Evolutionary conservation across 2,113 vertebrate species (phyloP), one percentile per base, ranked within the genome.

Genomic region (Tachuris rubrigastra): DNA sequence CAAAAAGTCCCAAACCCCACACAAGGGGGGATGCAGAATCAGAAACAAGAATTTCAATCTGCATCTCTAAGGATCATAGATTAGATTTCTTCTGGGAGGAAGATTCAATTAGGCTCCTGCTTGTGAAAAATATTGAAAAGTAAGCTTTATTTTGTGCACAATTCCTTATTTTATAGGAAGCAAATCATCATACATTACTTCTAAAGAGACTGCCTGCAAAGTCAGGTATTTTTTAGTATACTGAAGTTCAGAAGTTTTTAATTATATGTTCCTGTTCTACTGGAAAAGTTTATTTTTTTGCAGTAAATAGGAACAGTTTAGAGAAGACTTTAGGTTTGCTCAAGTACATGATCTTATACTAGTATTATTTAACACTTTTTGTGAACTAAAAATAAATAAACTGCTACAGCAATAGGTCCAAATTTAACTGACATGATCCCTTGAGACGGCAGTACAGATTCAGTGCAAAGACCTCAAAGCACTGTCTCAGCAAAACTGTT

Each of bases 211-310:
- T 75, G 33, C 63, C 44, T 75, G 37, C 50, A 77, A 87, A 90
- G 24, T 60, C 25, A 72, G 60, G 59, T 19, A 92, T 71, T 33
- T 79, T 39, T 53, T 50, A 74, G 42, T 76, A 24, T 9, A 56
- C 49, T 87, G 80, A 75, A 94, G 44, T 76, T 95, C 58, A 92
- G 63, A 11, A 58, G 47, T 41, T 92, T 95, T 85, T 59, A 81
- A 71, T 88, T 92, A 17, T 46, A 33, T 68, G 31, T 37, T 91
- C 28, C 75, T 33, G 5, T 87, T 91, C 49, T 41, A 12, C 21
- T 78, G 58, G 31, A 72, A 88, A 72, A 76, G 27, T 67, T 73
- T 65, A 20, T 37, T 19, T 65, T 68, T 53, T 71, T 71, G 16
- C 33, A 82, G 35, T 56, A 93, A 91, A 87, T 44, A 58, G 18